Evolutionary conservation across 2,113 vertebrate species (phyloP), one percentile per base, ranked within the genome.

Genomic region (Aplodontia rufa): DNA sequence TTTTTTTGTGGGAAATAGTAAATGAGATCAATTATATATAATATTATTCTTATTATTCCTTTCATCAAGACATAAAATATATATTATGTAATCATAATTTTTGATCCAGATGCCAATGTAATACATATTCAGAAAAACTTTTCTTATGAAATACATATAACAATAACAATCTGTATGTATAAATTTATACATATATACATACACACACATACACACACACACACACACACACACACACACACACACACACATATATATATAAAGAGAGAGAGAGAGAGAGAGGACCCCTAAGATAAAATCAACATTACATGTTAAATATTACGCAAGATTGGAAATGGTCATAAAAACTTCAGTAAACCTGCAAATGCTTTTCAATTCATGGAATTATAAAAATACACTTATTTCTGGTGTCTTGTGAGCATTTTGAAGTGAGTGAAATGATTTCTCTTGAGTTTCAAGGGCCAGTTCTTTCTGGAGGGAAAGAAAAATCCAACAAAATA

Each of bases 371-470:
- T 80, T 95, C 35, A 86, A 37, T 55, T 58, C 6, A n/a, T 69
- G 37, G 1, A 1, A 82, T 91, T 87, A 49, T 81, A 75, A 78
- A 72, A 95, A 95, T 90, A 82, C 83, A 82, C 26, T 93, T 93
- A 75, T 37, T 97, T 72, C 55, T 85, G 17, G 2, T 92, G 8
- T 74, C 10, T 10, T 85, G 40, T 86, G 45, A 96, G 35, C 88
- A 81, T 96, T 95, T 82, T 83, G 32, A 94, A 53, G 47, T 94
- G 75, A 85, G 93, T 53, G 17, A 42, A 91, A 95, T 94, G 14
- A 69, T 89, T 92, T 84, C 35, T 92, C 58, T 24, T 93, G 60
- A 69, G 30, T 91, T 96, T 92, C 26, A 76, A 72, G 49, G 35
- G 55, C 42, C 45, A 79, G 8, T 42, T 72, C 22, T 24, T 75